Evolutionary conservation across 2,113 vertebrate species (phyloP).

Genomic region (Nansenia antarctica): DNA sequence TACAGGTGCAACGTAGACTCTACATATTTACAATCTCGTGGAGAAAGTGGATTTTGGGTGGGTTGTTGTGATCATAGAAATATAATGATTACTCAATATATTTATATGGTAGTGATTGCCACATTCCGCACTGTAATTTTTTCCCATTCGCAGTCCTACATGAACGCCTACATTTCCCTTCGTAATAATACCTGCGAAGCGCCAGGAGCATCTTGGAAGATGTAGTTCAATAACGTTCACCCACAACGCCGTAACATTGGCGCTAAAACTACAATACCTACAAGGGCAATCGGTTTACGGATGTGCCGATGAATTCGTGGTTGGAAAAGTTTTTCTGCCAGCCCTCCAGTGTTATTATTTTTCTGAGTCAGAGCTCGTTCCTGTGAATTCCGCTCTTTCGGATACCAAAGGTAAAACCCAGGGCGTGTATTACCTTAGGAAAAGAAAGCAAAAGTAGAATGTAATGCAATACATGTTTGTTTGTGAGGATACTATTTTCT

Average conservation of each 20-base stretch:
- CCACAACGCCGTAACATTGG: fast-evolving
- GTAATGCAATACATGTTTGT: no score
- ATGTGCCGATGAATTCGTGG: constrained; percentile 42
- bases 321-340: constrained; percentile 64
- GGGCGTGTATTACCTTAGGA: no score
- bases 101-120: no score
- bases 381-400: constrained; percentile 21
- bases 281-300: constrained; percentile 23
- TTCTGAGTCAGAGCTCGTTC: background rate
- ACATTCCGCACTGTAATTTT: constrained; percentile 1
- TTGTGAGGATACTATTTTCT: no score
- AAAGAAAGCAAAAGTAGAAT: no score
- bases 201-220: background rate
- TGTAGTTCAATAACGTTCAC: constrained; percentile 19
- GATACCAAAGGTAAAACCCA: constrained; percentile 48
- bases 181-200: fast-evolving
- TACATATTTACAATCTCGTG: background rate
- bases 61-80: background rate
- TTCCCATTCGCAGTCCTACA: constrained; percentile 47
- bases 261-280: constrained; percentile 44
- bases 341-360: constrained; percentile 21
- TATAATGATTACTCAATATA: no score
- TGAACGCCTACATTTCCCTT: constrained; percentile 46
- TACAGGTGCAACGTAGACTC: no score
- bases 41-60: background rate